Evolutionary conservation across 2,113 vertebrate species (phyloP), one percentile per base, ranked within the genome.

Genomic region (Syngnathoides biaculeatus): DNA sequence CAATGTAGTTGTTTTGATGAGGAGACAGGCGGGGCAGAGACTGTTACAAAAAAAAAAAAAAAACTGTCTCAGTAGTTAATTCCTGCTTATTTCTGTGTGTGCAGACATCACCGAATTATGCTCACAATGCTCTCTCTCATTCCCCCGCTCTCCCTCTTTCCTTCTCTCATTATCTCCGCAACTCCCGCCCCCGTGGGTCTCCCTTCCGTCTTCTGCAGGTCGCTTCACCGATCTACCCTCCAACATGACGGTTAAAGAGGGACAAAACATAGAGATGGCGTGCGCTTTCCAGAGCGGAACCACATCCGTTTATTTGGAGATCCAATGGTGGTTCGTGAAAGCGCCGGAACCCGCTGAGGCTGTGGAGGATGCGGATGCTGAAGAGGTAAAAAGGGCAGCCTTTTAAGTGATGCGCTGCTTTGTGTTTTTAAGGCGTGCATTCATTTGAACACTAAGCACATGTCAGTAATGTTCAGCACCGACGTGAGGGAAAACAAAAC

Each of bases 261-360:
- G 96, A 42, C 95, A 98, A 81, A 97, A 98, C 22, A 94, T 98
- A 85, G 95, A 98, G 84, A 98, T 98, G 96, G 95, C 95, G 40
- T 98, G 95, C 69, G 96, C 96, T 57, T 98, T 98, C 89, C 95
- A 96, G 88, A 97, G 96, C 66, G 93, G 94, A 65, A 94, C 94
- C 0, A 75, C 94, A 57, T 97, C 96, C 0, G 95, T 97, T 65
- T 98, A 98, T 80, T 88, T 98, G 53, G 96, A 98, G 91, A 98
- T 98, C 85, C 95, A 98, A 84, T 98, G 96, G 96, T 98, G 96
- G 96, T 98, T 97, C 89, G 92, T 97, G 67, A 89, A 93, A 67
- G 90, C 90, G 0, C 92, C 92, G 0, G 94, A 95, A 78, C 91
- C 87, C 77, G 93, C 92, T 43, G 78, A 92, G 64, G 94, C 82